Percentiles rank a stretch among this genome's conserved stretches.
Evolutionary conservation across 2,113 vertebrate genomes (phyloP).

Genomic region (Chitala chitala): DNA sequence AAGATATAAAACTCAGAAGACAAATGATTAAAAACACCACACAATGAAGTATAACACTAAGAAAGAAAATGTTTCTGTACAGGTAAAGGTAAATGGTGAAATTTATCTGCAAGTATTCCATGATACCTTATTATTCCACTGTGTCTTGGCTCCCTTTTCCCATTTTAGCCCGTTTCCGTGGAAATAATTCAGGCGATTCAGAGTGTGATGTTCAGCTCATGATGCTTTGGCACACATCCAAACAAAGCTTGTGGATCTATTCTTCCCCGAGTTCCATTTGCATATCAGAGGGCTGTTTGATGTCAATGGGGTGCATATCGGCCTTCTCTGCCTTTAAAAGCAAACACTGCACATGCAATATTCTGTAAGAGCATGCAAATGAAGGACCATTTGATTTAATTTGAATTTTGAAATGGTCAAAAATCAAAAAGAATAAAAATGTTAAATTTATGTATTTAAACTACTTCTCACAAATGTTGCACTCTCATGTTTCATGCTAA

Average conservation of each 20-base stretch:
- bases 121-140: slow-evolving; percentile 24
- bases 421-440: slow-evolving; percentile 63
- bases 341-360: slow-evolving; percentile 73
- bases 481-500: slow-evolving; percentile 42
- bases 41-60: slow-evolving; percentile 1
- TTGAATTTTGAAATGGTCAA: slow-evolving; percentile 65
- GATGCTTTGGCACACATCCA: slow-evolving; percentile 69
- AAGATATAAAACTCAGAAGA: not conserved
- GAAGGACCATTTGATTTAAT: slow-evolving; percentile 66
- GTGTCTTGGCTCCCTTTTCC: slow-evolving; percentile 23
- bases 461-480: slow-evolving; percentile 54
- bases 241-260: slow-evolving; percentile 70
- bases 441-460: slow-evolving; percentile 50
- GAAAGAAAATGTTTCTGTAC: slow-evolving; percentile 1
- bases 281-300: slow-evolving; percentile 78
- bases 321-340: slow-evolving; percentile 61
- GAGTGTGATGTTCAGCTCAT: slow-evolving; percentile 39
- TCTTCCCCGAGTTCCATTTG: slow-evolving; percentile 68
- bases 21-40: not conserved
- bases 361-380: slow-evolving; percentile 76
- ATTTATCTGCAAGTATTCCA: slow-evolving; percentile 24
- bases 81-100: slow-evolving; percentile 32
- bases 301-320: slow-evolving; percentile 61
- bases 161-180: slow-evolving; percentile 17
- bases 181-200: slow-evolving; percentile 21